phyloP scores from a whole-genome alignment of 2,113 vertebrate species.

The Myodes glareolus region DNA sequence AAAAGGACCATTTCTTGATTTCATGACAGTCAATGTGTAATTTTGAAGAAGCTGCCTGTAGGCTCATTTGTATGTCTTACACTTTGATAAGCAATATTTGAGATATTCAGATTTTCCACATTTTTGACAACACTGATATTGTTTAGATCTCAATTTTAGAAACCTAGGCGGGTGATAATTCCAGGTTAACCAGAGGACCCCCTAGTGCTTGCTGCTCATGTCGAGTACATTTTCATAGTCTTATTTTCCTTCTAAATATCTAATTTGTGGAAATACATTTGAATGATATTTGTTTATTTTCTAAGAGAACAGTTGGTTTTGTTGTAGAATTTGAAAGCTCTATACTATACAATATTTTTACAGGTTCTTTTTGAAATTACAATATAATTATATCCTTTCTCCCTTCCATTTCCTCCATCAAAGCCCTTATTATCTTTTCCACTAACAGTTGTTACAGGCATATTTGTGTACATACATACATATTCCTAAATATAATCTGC shows the following conservation, averaged over 20 bases:
- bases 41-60: background rate
- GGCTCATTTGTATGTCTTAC: background rate
- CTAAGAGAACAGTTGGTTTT: background rate
- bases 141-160: background rate
- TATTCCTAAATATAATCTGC: background rate
- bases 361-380: background rate
- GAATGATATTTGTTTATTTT: background rate
- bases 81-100: background rate
- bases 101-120: background rate
- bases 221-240: background rate
- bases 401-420: rapidly evolving
- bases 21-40: background rate
- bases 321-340: background rate
- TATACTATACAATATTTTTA: background rate
- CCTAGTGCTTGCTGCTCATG: background rate
- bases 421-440: background rate
- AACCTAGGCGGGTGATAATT: background rate
- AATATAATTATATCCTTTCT: background rate
- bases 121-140: background rate
- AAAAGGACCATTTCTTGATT: background rate
- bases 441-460: background rate
- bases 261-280: background rate
- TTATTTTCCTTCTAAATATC: background rate
- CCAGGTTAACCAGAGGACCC: background rate
- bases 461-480: background rate